Conservation (phyloP, 2,113 vertebrate species). For the Ginglymostoma cirratum region DNA sequence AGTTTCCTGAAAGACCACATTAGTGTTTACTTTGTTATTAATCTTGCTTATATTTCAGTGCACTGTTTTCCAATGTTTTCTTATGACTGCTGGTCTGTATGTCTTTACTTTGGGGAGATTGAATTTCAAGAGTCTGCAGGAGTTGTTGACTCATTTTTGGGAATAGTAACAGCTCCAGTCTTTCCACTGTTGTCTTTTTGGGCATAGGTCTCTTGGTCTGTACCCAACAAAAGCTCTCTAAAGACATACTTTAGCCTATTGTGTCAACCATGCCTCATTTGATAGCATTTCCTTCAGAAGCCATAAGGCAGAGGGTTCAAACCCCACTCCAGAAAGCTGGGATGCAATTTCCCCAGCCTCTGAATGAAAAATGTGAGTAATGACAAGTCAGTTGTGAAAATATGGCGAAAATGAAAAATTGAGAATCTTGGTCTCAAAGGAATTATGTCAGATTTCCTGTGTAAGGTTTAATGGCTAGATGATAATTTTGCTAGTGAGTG, state of each 20-base stretch:
- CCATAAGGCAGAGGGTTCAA: too few species aligned
- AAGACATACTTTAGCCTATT: not conserved
- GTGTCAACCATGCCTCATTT: too few species aligned
- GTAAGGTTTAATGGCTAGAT: too few species aligned
- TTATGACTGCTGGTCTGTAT: not conserved
- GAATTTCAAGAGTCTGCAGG: not conserved
- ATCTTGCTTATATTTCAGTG: not conserved
- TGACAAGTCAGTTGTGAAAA: too few species aligned
- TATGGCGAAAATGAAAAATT: too few species aligned
- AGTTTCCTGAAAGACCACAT: not conserved
- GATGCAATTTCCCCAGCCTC: too few species aligned
- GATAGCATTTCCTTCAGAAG: too few species aligned
- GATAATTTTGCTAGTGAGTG: too few species aligned
- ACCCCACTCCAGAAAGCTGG: too few species aligned
- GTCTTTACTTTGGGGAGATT: not conserved
- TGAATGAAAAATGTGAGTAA: too few species aligned
- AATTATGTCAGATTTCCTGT: too few species aligned
- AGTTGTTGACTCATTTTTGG: not conserved
- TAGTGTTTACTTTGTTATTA: not conserved
- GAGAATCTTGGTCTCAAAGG: too few species aligned
- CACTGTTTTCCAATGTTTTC: not conserved
- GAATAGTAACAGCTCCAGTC: not conserved
- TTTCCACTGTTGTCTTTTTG: not conserved
- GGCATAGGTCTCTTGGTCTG: not conserved
- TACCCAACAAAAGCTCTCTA: not conserved